Conservation (phyloP, 2,888 invertebrate genomes). For the Tillus elongatus region DNA sequence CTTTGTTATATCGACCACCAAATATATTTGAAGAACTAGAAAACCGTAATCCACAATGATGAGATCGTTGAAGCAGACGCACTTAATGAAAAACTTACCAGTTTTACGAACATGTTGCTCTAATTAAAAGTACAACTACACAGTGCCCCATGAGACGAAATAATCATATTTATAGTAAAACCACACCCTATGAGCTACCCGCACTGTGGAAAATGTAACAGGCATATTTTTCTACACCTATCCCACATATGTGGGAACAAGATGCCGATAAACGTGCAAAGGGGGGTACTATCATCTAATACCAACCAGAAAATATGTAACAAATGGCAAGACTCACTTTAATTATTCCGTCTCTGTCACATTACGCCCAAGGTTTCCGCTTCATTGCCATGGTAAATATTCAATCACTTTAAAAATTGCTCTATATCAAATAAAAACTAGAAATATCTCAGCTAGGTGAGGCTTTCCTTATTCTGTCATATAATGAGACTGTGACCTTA, state of each 20-base stretch:
- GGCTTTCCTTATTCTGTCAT: constrained; percentile 38
- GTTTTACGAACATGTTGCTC: constrained; percentile 42
- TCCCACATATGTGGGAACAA: constrained; percentile 37
- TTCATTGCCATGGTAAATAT: constrained; percentile 42
- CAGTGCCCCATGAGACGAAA: constrained; percentile 22
- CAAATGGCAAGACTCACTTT: too few relatives aligned
- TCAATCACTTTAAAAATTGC: too few relatives aligned
- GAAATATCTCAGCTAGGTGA: constrained; percentile 40
- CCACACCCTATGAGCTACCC: constrained; percentile 38
- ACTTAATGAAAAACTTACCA: too few relatives aligned
- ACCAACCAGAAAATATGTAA: too few relatives aligned
- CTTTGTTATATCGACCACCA: too few relatives aligned
- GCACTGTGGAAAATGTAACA: constrained; percentile 36
- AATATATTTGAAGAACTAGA: too few relatives aligned
- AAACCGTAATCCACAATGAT: too few relatives aligned
- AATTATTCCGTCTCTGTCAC: constrained; percentile 31
- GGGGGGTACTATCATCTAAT: constrained; percentile 22
- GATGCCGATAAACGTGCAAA: constrained; percentile 26
- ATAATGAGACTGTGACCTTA: constrained; percentile 36
- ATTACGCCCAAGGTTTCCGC: constrained; percentile 37
- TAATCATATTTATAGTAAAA: constrained; percentile 32
- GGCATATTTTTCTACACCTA: constrained; percentile 36
- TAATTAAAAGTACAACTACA: constrained; percentile 23
- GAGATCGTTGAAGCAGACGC: too few relatives aligned
- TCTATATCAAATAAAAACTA: constrained; percentile 31